Evolutionary conservation across 2,113 vertebrate species (phyloP), one percentile per base, ranked within the genome.

Genomic region (Amblyornis subalaris): DNA sequence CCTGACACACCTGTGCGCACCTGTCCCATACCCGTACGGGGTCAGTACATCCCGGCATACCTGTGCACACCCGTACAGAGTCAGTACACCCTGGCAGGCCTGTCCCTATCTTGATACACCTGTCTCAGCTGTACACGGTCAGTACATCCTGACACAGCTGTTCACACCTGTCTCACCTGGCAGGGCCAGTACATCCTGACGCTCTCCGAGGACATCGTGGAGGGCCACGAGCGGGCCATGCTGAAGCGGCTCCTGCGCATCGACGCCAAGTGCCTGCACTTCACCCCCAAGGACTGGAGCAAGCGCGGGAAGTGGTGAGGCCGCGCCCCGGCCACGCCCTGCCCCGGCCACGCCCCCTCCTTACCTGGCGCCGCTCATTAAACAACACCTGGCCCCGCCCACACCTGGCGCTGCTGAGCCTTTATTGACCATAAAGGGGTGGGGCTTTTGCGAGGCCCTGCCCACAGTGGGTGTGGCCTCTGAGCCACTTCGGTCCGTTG

Each of bases 211-310:
- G 77, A 80, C 77, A 80, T 80, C n/a, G 77, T 80, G 10, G 77
- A 80, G 42, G 77, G 77, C 22, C 77, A 80, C 51, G 77, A 80
- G 62, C 77, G 77, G 13, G 77, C 77, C 17, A 80, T 80, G 77
- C 77, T 80, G 2, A 80, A 80, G 62, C 77, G 77, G 17, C 51
- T 80, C 12, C 77, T 80, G 77, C 77, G 77, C 62, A 80, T 80
- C 77, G 77, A 80, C n/a, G 77, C 77, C 77, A 80, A 80, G 42
- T 80, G 77, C 62, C 77, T 67, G 33, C 77, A 80, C 77, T 76
- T 76, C 73, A 76, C 73, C 55, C 73, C 73, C 73, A 76, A 76
- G 73, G 73, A 76, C 51, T 80, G 77, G 77, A 80, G 77, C 73
- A 76, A 76, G 33, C 28, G 77, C 9, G 77, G 77, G 2, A 80